Percentiles rank a stretch among this genome's conserved stretches.
phyloP scores from a whole-genome alignment of 2,888 invertebrate genomes.

The Chrysolina americana region DNA sequence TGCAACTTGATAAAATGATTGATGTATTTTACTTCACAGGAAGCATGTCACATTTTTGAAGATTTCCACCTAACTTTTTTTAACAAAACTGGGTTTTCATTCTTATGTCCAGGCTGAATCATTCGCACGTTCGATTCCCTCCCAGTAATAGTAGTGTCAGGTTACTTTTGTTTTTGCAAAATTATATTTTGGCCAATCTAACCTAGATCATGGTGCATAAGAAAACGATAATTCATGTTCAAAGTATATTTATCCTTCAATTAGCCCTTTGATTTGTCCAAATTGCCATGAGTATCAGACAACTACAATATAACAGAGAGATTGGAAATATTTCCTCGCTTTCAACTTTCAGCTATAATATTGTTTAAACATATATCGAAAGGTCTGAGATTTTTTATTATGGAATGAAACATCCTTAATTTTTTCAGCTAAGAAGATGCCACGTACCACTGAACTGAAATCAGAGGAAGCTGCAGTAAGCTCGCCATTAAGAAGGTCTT shows the following conservation, averaged over 20 bases:
- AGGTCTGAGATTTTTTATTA: background rate
- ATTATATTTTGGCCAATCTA: background rate
- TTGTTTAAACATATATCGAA: background rate
- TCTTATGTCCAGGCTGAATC: too few relatives aligned
- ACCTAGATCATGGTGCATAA: background rate
- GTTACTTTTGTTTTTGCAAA: background rate
- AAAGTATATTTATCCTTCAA: too few relatives aligned
- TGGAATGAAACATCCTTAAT: background rate
- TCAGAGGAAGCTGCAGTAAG: conserved; percentile 46
- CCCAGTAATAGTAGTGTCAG: background rate
- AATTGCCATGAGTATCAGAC: too few relatives aligned
- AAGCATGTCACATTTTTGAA: background rate
- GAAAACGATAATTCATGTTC: too few relatives aligned
- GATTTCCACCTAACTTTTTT: background rate
- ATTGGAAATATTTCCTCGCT: too few relatives aligned
- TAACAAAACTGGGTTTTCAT: background rate
- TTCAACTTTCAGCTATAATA: background rate
- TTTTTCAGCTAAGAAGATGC: conserved; percentile 46
- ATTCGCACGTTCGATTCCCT: background rate
- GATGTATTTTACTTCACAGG: background rate
- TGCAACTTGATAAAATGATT: background rate
- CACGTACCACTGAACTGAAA: conserved; percentile 51
- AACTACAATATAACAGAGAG: too few relatives aligned
- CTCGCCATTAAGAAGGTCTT: conserved; percentile 55
- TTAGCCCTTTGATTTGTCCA: too few relatives aligned